A percentile compares a stretch with the other conserved stretches of the same genome.
phyloP scores from a whole-genome alignment of 2,113 vertebrate species.

The Canis aureus region DNA sequence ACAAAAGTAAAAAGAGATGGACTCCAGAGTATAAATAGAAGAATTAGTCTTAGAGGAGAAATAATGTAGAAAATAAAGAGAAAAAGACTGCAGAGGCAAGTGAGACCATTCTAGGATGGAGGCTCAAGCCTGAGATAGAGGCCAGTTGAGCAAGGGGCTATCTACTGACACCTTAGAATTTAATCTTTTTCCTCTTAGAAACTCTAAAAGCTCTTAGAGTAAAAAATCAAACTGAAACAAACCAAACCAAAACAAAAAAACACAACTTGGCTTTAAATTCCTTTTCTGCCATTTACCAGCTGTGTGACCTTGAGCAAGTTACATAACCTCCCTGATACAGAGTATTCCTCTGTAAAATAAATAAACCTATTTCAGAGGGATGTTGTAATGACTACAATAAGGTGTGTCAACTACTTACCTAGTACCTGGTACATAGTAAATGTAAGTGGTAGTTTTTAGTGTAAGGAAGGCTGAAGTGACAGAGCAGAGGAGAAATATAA shows the following conservation, averaged over 20 bases:
- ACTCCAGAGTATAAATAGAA: neutral
- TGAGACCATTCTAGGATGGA: neutral
- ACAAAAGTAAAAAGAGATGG: neutral
- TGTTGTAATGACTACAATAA: neutral
- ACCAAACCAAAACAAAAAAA: neutral
- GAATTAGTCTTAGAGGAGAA: neutral
- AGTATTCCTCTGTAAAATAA: slow-evolving; percentile 50
- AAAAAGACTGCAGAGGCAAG: neutral
- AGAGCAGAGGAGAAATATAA: neutral
- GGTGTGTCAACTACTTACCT: neutral
- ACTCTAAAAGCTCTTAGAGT: neutral
- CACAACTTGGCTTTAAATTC: neutral
- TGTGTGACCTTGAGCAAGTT: slow-evolving; percentile 50
- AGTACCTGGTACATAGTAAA: neutral
- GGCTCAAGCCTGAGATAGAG: neutral
- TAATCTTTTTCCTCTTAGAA: neutral
- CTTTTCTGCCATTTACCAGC: neutral
- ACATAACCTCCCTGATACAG: slow-evolving; percentile 30
- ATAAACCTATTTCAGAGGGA: slow-evolving; percentile 25
- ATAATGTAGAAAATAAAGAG: neutral
- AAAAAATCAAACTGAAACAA: neutral
- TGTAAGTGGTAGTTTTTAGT: neutral
- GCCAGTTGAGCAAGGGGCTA: neutral
- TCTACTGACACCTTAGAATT: neutral
- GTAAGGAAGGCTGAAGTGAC: neutral